A percentile compares a stretch with the other conserved stretches of the same genome.
Evolutionary conservation across 2,113 vertebrate genomes (phyloP).

Genomic region (Stercorarius parasiticus): DNA sequence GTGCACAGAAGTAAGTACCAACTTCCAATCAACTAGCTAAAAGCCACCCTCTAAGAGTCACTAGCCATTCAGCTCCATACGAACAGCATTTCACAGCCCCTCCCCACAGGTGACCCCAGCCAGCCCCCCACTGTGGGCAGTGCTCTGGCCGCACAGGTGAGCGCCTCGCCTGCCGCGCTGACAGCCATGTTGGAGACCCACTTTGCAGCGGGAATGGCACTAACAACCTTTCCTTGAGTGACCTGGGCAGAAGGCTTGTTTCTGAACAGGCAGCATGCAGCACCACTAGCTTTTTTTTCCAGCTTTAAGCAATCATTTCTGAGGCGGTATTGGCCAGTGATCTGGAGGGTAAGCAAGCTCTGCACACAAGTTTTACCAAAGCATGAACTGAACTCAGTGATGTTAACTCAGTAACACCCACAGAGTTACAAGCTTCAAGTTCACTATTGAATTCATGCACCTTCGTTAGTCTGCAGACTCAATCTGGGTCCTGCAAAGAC

Average conservation of each 20-base stretch:
- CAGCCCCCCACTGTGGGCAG: fast-evolving
- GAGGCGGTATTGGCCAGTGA: not conserved
- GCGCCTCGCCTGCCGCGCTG: fast-evolving
- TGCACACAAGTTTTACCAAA: not conserved
- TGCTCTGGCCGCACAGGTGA: not conserved
- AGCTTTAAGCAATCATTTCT: not conserved
- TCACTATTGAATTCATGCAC: not conserved
- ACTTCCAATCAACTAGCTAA: not conserved
- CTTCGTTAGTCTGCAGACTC: not conserved
- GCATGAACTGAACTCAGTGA: not conserved
- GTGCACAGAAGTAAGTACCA: not conserved
- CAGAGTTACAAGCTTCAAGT: not conserved
- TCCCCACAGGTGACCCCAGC: fast-evolving
- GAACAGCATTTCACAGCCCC: not conserved
- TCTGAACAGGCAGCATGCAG: not conserved
- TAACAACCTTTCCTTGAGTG: not conserved
- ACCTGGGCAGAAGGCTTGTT: not conserved
- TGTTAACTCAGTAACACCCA: not conserved
- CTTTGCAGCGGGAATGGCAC: no score
- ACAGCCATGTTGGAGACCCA: fast-evolving
- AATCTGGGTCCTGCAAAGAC: not conserved
- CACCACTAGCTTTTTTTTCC: not conserved
- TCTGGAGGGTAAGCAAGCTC: not conserved
- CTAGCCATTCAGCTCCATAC: not conserved
- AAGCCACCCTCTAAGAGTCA: not conserved